Percentiles rank a stretch among this genome's conserved stretches.
phyloP scores from a whole-genome alignment of 2,888 invertebrate genomes.

The Lathronympha strigana region DNA sequence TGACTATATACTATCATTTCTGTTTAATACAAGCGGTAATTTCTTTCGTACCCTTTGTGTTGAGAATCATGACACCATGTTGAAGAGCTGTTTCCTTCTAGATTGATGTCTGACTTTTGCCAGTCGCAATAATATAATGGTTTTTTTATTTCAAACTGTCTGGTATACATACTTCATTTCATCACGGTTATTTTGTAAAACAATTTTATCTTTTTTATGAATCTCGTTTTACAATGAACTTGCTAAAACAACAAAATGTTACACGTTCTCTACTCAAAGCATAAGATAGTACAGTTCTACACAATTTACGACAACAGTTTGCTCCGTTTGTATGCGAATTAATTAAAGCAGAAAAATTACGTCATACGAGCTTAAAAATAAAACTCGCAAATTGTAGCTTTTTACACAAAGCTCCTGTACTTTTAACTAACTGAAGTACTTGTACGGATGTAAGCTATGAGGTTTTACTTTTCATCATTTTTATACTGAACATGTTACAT shows the following conservation, averaged over 20 bases:
- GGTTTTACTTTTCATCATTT: slow-evolving; percentile 35
- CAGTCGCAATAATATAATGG: no score
- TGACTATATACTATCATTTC: no score
- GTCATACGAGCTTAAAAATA: slow-evolving; percentile 43
- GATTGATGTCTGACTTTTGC: no score
- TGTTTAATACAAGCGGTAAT: no score
- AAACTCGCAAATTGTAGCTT: slow-evolving; percentile 41
- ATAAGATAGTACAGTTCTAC: slow-evolving; percentile 32
- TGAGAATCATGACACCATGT: no score
- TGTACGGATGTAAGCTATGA: slow-evolving; percentile 29
- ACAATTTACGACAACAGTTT: slow-evolving; percentile 39
- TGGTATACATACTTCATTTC: no score
- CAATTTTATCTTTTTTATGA: no score
- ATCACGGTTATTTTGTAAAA: no score
- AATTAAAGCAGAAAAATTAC: slow-evolving; percentile 43
- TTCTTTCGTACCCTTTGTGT: no score
- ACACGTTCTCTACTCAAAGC: slow-evolving; percentile 19
- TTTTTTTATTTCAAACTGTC: no score
- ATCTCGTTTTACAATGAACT: no score
- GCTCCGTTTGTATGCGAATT: slow-evolving; percentile 40
- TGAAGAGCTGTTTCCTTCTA: no score
- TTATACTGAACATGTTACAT: slow-evolving; percentile 2
- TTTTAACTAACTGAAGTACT: slow-evolving; percentile 41
- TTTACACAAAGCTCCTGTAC: slow-evolving; percentile 41
- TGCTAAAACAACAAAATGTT: slow-evolving; percentile 5